These are phyloP conservation scores for Lithobates sylvaticus DNA, from an alignment of 2,797 vertebrate species.

Conservation along the genomic window DNA sequence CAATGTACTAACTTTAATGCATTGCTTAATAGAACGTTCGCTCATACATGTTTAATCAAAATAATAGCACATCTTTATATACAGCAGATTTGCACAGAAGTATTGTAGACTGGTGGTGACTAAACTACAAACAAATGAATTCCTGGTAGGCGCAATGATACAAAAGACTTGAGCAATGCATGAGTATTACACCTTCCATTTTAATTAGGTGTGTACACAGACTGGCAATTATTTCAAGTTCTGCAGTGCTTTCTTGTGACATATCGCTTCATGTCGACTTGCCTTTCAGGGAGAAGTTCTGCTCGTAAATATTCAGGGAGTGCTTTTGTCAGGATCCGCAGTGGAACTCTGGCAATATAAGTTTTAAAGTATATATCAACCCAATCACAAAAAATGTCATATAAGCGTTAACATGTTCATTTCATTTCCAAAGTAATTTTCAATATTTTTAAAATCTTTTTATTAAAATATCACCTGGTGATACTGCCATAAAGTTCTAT, in stretches of 20 bases:
- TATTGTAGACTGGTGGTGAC: not conserved
- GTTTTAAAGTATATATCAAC: not conserved
- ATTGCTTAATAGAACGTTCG: not conserved
- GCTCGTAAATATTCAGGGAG: conserved; percentile 27
- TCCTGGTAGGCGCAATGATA: conserved; percentile 18
- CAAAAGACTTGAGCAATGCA: conserved; percentile 14
- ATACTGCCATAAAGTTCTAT: too few species aligned
- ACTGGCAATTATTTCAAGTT: conserved; percentile 48
- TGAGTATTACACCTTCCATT: conserved; percentile 46
- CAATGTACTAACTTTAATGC: not conserved
- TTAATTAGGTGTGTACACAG: conserved; percentile 54
- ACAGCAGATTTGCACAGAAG: not conserved
- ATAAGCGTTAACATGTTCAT: too few species aligned
- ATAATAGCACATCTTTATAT: conserved; percentile 14
- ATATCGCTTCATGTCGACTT: conserved; percentile 29
- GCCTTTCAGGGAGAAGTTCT: not conserved
- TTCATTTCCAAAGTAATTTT: too few species aligned
- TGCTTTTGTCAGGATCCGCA: not conserved
- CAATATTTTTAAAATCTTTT: not conserved
- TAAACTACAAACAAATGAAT: conserved; percentile 49
- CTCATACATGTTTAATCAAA: not conserved
- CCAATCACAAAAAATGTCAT: too few species aligned
- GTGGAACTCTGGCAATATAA: not conserved
- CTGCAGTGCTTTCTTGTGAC: conserved; percentile 36
- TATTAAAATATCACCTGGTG: too few species aligned